Base-by-base conservation (phyloP, 2,113 vertebrate genomes). In the Entosphenus tridentatus region DNA sequence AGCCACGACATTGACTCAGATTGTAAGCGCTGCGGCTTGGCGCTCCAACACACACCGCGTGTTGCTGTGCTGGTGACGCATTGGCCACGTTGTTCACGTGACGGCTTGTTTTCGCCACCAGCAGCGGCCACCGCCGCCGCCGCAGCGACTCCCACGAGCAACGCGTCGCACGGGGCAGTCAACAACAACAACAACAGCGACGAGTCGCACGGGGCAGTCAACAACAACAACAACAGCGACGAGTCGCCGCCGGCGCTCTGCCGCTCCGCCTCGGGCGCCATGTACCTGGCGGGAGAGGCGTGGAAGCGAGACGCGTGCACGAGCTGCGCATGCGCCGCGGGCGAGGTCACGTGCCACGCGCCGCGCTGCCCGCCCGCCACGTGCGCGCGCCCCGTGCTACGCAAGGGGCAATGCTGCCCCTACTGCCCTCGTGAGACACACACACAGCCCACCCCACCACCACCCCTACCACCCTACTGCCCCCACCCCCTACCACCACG, bases 391-490 rank as follows among this genome's bases (percentile, higher is more conserved):
- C 62, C 62, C 21, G n/a, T 65, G n/a, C 62, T 65, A 8, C 62
- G 62, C 62, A 65, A 65, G 62, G 62, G 21, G n/a, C 62, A 65
- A 65, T 65, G 62, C 62, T 65, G 62, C 62, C 62, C 62, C 10
- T 65, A 65, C 62, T 65, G 62, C 62, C 62, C 62, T 1, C 62
- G 62, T 65, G 62, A 65, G 62, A 65, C 18, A 8, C 62, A n/a
- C 17, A 5, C 59, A 2, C 18, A 16, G 10, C 8, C 10, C 39
- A 39, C 39, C 39, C 6, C 39, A 39, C 39, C 39, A 39, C 39
- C 39, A 39, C 21, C 21, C 21, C n/a, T n/a, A 39, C 21, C 39
- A 4, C 39, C 39, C 39, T 39, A 39, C 39, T 39, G 39, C 39
- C 39, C 39, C 1, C 39, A 39, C 39, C 39, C 39, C 39, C 39